phyloP scores from a whole-genome alignment of 1,140 invertebrate species.

The Ceratina australensis region DNA sequence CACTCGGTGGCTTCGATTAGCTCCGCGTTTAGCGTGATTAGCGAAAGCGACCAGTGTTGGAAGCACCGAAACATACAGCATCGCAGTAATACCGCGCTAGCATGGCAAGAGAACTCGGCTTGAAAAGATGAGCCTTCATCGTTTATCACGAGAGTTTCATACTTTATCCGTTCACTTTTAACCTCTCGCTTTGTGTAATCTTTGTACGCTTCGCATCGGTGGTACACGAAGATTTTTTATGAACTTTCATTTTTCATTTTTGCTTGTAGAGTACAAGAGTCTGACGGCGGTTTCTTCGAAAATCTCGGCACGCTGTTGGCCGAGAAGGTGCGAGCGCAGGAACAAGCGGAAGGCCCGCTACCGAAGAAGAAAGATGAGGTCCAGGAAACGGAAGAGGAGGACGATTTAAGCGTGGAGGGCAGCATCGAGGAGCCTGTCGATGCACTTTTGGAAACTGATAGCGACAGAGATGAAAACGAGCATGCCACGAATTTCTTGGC shows the following conservation, averaged over 20 bases:
- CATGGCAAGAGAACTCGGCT: not conserved
- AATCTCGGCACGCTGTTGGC: constrained; percentile 87
- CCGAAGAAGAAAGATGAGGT: constrained; percentile 62
- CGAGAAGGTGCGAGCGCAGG: constrained; percentile 79
- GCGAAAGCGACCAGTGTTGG: not conserved
- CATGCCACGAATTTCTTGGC: constrained; percentile 77
- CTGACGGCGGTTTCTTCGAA: constrained; percentile 90
- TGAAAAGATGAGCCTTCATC: not conserved
- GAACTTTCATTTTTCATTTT: too few species aligned
- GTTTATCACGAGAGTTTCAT: not conserved
- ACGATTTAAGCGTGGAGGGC: constrained; percentile 58
- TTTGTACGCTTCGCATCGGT: too few species aligned
- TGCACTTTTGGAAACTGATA: constrained; percentile 76
- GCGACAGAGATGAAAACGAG: constrained; percentile 81
- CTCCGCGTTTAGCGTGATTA: not conserved
- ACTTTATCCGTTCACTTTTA: too few species aligned
- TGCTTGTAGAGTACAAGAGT: constrained; percentile 85
- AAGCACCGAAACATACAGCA: not conserved
- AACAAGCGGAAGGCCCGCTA: constrained; percentile 67
- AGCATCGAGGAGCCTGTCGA: constrained; percentile 74
- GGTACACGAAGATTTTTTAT: too few species aligned
- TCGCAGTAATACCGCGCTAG: not conserved
- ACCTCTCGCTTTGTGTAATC: not conserved
- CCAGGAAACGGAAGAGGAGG: constrained; percentile 73
- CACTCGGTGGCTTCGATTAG: not conserved